Conservation (phyloP, 2,888 invertebrate species). For the Dicyrtomina minuta region DNA sequence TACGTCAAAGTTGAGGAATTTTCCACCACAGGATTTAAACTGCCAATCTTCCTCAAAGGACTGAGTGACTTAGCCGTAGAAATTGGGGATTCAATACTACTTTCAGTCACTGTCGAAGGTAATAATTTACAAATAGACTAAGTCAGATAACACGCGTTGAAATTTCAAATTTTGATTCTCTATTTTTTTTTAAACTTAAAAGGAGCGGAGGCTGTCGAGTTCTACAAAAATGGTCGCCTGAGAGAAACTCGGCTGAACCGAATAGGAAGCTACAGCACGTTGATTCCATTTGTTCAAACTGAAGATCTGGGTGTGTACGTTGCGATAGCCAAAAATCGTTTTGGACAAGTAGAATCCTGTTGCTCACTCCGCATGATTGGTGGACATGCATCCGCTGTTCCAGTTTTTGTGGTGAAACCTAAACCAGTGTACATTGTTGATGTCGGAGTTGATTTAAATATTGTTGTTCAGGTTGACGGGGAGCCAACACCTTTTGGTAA, state of each 20-base stretch:
- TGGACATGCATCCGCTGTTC: conserved; percentile 2
- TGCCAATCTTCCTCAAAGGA: conserved; percentile 27
- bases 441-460: conserved; percentile 29
- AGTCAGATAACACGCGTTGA: not conserved
- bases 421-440: conserved; percentile 33
- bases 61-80: conserved; percentile 18
- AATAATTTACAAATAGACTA: not conserved
- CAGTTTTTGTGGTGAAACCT: conserved; percentile 17
- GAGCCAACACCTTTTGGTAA: conserved; percentile 35
- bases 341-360: conserved; percentile 34
- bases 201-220: conserved; percentile 31
- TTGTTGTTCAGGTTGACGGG: conserved; percentile 32
- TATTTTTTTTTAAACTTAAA: conserved; percentile 3
- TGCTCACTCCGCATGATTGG: conserved; percentile 20
- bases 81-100: conserved; percentile 30
- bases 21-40: conserved; percentile 21
- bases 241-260: conserved; percentile 27
- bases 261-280: conserved; percentile 30
- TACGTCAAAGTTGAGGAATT: conserved; percentile 20
- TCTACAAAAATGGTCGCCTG: conserved; percentile 17
- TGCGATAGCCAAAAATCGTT: conserved; percentile 30
- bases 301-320: conserved; percentile 35
- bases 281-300: conserved; percentile 31
- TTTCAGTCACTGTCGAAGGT: conserved; percentile 33
- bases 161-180: not conserved